Base-by-base conservation (phyloP, 2,797 vertebrate genomes). In the Siniperca obscura region DNA sequence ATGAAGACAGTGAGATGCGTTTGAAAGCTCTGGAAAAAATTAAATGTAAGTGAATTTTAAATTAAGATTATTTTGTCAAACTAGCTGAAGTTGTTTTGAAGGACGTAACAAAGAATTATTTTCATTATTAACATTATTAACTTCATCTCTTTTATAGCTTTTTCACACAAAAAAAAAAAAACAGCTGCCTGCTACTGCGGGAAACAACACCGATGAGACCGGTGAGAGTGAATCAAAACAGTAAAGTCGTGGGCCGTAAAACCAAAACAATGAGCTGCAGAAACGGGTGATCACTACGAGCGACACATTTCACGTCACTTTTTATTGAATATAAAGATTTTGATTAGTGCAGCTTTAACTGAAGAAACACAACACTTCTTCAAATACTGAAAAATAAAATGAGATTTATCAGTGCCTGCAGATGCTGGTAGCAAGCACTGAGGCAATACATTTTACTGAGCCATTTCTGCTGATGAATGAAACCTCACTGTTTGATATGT, bases 381-480 rank as follows among this genome's bases (percentile, higher is more conserved):
- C 14, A 25, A 46, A 66, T 59, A 21, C 21, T 60, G 22, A 55
- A 76, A 76, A 80, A 71, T 56, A 0, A 59, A 75, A 64, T 7
- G 0, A 61, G 34, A 64, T 53, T 46, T 60, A 64, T 75, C 50
- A 59, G 48, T 59, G 17, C 11, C 48, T 55, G 55, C 21, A 7
- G 55, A 71, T 36, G n/a, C 30, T 34, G n/a, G 50, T 13, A 73
- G 30, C 65, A 40, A 57, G 34, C 27, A 27, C 6, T 13, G 40
- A 30, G 21, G 38, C 19, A 0, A 56, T 22, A 57, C 3, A 59
- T 36, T 56, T 66, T 27, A 25, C 53, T 10, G 42, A 55, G 34
- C 0, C 14, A 16, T 36, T 70, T 66, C 55, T 34, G 52, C 59
- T 74, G 30, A 76, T 67, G 16, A 85, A 64, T 27, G 30, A 56